A percentile compares a stretch with the other conserved stretches of the same genome.
These are phyloP conservation scores for Herminia tarsipennalis DNA, from an alignment of 2,888 invertebrate genomes.

Conservation along the genomic window DNA sequence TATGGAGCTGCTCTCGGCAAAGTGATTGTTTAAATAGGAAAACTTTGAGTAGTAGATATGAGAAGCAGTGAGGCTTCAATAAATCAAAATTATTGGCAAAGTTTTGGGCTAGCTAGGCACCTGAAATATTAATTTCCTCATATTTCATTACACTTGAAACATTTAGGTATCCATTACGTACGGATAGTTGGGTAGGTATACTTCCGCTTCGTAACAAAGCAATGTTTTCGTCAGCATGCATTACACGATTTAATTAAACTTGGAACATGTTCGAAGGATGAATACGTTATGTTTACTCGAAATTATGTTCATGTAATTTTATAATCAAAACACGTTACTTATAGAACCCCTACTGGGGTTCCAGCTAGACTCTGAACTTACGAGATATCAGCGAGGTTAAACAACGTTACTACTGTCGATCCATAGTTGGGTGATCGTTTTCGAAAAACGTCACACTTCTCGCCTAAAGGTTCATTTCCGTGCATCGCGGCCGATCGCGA, in stretches of 20 bases:
- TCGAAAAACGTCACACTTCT: too few relatives aligned
- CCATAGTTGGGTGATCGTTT: too few relatives aligned
- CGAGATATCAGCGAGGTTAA: too few relatives aligned
- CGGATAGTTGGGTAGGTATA: slow-evolving; percentile 47
- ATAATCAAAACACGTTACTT: slow-evolving; percentile 1
- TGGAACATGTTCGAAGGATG: neutral
- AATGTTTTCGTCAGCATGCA: slow-evolving; percentile 30
- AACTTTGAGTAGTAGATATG: slow-evolving; percentile 62
- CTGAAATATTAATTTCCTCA: slow-evolving; percentile 68
- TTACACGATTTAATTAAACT: slow-evolving; percentile 37
- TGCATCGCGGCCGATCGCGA: too few relatives aligned
- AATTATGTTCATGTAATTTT: neutral
- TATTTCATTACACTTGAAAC: slow-evolving; percentile 63
- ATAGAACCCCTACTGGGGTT: too few relatives aligned
- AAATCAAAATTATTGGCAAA: slow-evolving; percentile 76
- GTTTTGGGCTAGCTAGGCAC: slow-evolving; percentile 62
- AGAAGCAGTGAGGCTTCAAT: slow-evolving; percentile 60
- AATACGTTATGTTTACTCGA: neutral
- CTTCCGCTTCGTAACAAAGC: slow-evolving; percentile 35
- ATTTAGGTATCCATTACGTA: slow-evolving; percentile 59
- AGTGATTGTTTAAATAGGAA: slow-evolving; percentile 64
- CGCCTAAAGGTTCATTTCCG: too few relatives aligned
- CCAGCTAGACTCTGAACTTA: too few relatives aligned
- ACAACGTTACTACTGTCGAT: too few relatives aligned
- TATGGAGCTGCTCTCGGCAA: slow-evolving; percentile 19